Evolutionary conservation across 1,140 invertebrate genomes (phyloP).

Genomic region (Spodoptera litura): DNA sequence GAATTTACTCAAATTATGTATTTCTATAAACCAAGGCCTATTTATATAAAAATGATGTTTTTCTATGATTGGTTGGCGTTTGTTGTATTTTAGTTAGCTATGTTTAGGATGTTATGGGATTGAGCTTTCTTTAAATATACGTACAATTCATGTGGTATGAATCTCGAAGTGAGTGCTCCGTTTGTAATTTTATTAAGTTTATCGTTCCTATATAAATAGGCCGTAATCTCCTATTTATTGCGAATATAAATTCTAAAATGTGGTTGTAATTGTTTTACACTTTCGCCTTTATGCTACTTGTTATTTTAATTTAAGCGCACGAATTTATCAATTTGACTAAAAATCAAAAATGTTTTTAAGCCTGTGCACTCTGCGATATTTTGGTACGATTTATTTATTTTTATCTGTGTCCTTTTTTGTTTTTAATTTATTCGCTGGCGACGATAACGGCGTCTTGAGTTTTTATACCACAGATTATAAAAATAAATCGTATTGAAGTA

Average conservation of each 20-base stretch:
- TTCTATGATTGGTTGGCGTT: not conserved
- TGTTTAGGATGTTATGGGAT: conserved; percentile 7
- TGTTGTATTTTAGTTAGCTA: not conserved
- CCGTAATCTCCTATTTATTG: conserved; percentile 31
- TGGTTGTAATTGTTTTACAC: conserved; percentile 70
- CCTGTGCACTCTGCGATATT: conserved; percentile 17
- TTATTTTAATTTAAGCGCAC: conserved; percentile 73
- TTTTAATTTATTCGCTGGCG: conserved; percentile 17
- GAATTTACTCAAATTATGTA: conserved; percentile 27
- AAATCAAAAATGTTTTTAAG: conserved; percentile 43
- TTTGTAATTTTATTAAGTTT: not conserved
- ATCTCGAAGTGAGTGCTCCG: not conserved
- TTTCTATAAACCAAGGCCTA: conserved; percentile 7
- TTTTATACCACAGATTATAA: not conserved
- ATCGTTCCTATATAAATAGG: conserved; percentile 38
- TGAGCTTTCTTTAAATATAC: conserved; percentile 3
- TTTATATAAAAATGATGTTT: conserved; percentile 34
- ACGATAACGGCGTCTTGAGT: not conserved
- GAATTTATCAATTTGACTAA: conserved; percentile 72
- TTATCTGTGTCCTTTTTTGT: not conserved
- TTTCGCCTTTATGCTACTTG: conserved; percentile 66
- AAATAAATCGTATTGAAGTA: conserved; percentile 1
- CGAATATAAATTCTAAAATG: conserved; percentile 61
- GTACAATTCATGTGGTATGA: conserved; percentile 1
- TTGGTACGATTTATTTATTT: not conserved